These are phyloP conservation scores for Galemys pyrenaicus DNA, from an alignment of 2,113 vertebrate species.

Conservation along the genomic window DNA sequence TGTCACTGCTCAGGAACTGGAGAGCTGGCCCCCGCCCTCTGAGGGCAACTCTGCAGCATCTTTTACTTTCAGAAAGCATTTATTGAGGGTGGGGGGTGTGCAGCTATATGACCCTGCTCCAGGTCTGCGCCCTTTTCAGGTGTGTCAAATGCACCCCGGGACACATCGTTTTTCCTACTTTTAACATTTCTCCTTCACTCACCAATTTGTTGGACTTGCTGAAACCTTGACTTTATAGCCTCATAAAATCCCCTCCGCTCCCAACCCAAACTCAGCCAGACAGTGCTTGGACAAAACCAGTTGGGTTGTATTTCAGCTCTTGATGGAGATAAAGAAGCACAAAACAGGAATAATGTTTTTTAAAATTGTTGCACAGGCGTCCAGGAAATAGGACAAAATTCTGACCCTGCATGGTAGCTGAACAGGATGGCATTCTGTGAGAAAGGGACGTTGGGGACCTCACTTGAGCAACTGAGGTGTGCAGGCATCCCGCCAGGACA, in stretches of 20 bases:
- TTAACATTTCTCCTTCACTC: background rate
- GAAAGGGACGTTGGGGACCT: background rate
- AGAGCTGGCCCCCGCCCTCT: background rate
- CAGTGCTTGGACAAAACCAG: background rate
- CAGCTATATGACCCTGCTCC: background rate
- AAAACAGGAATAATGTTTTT: background rate
- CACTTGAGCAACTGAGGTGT: fast-evolving
- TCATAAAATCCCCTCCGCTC: constrained; percentile 4
- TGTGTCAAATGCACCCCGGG: background rate
- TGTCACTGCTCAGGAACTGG: background rate
- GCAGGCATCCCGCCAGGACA: fast-evolving
- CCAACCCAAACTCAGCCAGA: background rate
- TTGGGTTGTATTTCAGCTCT: background rate
- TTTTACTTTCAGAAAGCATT: background rate
- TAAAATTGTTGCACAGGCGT: background rate
- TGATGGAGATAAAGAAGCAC: background rate
- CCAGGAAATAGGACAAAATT: background rate
- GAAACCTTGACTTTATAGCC: background rate
- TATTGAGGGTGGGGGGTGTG: background rate
- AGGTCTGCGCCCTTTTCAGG: background rate
- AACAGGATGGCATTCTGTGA: background rate
- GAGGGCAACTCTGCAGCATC: background rate
- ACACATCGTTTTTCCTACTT: fast-evolving
- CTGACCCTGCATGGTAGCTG: background rate
- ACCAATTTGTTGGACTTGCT: background rate